Percentiles rank a stretch among this genome's conserved stretches.
Conservation (phyloP, 2,797 vertebrate genomes). For the Eupleurogrammus muticus region DNA sequence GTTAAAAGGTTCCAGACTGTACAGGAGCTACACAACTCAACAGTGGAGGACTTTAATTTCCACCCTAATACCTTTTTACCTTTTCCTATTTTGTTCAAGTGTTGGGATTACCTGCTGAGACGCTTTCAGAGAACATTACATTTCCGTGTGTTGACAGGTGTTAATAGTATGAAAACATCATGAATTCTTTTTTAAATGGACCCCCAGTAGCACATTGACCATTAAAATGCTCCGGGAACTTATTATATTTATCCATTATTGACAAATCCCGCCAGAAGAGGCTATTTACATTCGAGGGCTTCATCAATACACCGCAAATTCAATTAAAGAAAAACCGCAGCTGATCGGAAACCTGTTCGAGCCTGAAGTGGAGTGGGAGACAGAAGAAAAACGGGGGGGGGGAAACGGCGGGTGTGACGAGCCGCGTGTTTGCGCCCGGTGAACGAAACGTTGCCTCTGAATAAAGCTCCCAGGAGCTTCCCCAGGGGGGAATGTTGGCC, state of each 20-base stretch:
- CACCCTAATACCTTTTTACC: slow-evolving; percentile 9
- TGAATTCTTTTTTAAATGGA: slow-evolving; percentile 19
- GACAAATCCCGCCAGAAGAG: background rate
- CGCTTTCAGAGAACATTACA: slow-evolving; percentile 18
- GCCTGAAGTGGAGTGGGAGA: background rate
- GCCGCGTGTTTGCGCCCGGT: slow-evolving; percentile 30
- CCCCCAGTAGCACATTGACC: background rate
- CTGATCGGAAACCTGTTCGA: background rate
- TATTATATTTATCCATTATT: slow-evolving; percentile 17
- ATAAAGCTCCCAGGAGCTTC: slow-evolving; percentile 1
- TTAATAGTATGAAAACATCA: slow-evolving; percentile 17
- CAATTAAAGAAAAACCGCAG: slow-evolving; percentile 5
- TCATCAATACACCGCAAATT: slow-evolving; percentile 22
- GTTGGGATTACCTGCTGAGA: slow-evolving; percentile 21
- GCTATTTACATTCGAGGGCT: slow-evolving; percentile 12
- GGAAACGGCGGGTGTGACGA: slow-evolving; percentile 18
- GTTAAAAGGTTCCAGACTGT: background rate
- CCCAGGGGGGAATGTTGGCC: slow-evolving; percentile 32
- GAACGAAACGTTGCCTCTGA: slow-evolving; percentile 25
- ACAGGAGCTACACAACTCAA: background rate
- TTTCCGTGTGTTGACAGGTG: slow-evolving; percentile 1
- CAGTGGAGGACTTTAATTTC: slow-evolving; percentile 7
- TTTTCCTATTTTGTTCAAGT: slow-evolving; percentile 18
- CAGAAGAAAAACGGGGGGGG: slow-evolving; percentile 5
- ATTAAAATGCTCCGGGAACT: slow-evolving; percentile 1